Evolutionary conservation across 1,140 invertebrate species (phyloP).

Genomic region (Piezodorus guildinii): DNA sequence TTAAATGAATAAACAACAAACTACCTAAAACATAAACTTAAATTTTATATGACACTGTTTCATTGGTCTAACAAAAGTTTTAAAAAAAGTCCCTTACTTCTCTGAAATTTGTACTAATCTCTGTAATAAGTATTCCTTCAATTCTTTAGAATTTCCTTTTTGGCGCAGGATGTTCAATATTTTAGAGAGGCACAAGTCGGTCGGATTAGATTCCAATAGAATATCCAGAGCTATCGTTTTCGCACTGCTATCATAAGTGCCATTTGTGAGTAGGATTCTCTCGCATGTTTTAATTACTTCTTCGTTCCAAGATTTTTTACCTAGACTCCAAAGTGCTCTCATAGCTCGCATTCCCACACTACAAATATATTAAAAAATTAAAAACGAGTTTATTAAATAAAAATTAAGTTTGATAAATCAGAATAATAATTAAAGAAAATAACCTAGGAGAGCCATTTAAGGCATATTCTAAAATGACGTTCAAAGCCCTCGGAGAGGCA

Average conservation of each 20-base stretch:
- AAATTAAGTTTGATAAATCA: no score
- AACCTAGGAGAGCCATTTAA: slow-evolving; percentile 37
- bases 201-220: slow-evolving; percentile 46
- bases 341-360: slow-evolving; percentile 47
- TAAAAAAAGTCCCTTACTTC: slow-evolving; percentile 30
- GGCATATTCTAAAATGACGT: slow-evolving; percentile 43
- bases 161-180: neutral
- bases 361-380: no score
- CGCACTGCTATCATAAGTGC: slow-evolving; percentile 54
- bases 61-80: no score
- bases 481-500: slow-evolving; percentile 42
- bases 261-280: slow-evolving; percentile 47
- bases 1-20: no score
- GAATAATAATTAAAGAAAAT: neutral
- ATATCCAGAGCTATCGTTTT: slow-evolving; percentile 60
- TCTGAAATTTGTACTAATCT: slow-evolving; percentile 47
- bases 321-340: slow-evolving; percentile 48
- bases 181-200: slow-evolving; percentile 33
- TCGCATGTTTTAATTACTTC: slow-evolving; percentile 39
- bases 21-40: no score
- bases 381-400: no score
- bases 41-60: no score
- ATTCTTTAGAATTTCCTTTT: slow-evolving; percentile 40
- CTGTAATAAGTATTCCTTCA: slow-evolving; percentile 54
- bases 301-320: slow-evolving; percentile 36